Evolutionary conservation across 1,140 invertebrate genomes (phyloP), one percentile per base, ranked within the genome.

Genomic region (Brachionus calyciflorus): DNA sequence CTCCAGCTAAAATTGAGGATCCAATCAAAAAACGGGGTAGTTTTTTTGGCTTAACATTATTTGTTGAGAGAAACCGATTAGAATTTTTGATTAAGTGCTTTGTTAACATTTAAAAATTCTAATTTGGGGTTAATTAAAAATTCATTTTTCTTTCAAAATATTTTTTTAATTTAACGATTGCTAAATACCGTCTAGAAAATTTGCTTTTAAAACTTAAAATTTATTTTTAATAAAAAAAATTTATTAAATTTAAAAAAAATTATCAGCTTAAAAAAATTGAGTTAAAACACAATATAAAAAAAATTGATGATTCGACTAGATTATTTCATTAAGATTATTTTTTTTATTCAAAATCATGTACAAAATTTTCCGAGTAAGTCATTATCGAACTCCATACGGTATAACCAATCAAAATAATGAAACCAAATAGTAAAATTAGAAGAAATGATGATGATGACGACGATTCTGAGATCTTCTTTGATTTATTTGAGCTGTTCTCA

Each of bases 331-430:
- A n/a, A n/a, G n/a, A n/a, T 0, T 26, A 14, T 26, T 14, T 55
- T n/a, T 24, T 44, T 55, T 73, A 73, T 37, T 73, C 69, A 37
- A 73, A 40, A 55, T 73, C 69, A 21, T 55, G 46, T 5, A 73
- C 51, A 19, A 73, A 33, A 41, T 49, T 51, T 10, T 73, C 37
- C 3, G 69, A 73, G 41, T 73, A 73, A 41, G 69, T 73, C 37
- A 40, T 40, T 19, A 73, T 28, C 28, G 69, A 73, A 19, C 69
- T 73, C 69, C 69, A 73, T 3, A 73, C 37, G 9, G 69, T 73
- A 17, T 53, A 73, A 3, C n/a, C 51, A 19, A 73, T 49, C 5
- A 73, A 12, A 40, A 73, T 37, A 49, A 73, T 33, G 26, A 73
- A 73, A 4, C 46, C 69, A 73, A 73, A 28, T 12, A 24, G n/a